Conservation (phyloP, 2,113 vertebrate genomes). For the Mustela lutreola region DNA sequence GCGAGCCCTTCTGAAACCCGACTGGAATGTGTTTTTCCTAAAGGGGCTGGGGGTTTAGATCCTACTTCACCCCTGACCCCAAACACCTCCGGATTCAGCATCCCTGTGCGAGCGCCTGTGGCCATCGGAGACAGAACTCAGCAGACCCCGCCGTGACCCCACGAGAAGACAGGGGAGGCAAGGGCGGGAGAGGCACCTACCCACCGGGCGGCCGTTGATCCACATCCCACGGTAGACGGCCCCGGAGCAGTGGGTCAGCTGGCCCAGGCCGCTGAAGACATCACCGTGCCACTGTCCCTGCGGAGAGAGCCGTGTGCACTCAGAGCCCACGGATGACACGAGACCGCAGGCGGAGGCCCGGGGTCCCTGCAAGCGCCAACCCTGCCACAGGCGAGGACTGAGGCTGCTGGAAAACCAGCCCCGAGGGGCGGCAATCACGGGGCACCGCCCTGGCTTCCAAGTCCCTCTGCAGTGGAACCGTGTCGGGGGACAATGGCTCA, state of each 20-base stretch:
- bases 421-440: constrained; percentile 63
- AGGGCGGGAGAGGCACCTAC: constrained; percentile 69
- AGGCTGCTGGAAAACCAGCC: constrained; percentile 66
- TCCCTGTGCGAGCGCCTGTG: not conserved
- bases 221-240: constrained; percentile 86
- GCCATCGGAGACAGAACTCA: not conserved
- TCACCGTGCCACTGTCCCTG: constrained; percentile 88
- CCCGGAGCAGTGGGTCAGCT: constrained; percentile 84
- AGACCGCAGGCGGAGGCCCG: not conserved
- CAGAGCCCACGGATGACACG: constrained; percentile 24
- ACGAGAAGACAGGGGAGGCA: fast-evolving
- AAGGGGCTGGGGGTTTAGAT: not conserved
- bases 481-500: constrained; percentile 64
- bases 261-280: constrained; percentile 84
- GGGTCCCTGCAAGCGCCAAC: not conserved
- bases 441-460: not conserved
- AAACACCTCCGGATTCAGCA: not conserved
- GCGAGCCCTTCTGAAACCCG: not conserved
- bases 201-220: constrained; percentile 85
- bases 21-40: no score
- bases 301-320: constrained; percentile 63
- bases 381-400: constrained; percentile 19
- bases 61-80: no score
- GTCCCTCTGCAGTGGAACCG: constrained; percentile 61
- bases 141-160: not conserved